These are phyloP conservation scores for Melieria omissa DNA, from an alignment of 2,888 invertebrate genomes.

Conservation along the genomic window DNA sequence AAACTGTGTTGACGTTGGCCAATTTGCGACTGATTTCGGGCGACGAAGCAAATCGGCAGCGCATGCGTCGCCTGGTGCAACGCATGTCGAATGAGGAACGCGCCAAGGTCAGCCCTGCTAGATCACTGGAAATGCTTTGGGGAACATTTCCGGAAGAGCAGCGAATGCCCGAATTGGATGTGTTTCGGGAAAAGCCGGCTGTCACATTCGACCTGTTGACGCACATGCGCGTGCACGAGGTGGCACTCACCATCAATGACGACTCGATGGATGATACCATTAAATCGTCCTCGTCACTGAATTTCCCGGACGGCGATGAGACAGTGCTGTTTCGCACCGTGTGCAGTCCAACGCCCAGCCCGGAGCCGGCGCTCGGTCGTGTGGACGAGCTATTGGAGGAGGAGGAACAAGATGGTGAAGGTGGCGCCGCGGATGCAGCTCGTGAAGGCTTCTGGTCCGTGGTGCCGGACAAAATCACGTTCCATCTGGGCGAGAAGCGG, in stretches of 20 bases:
- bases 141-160: conserved; percentile 56
- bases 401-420: conserved; percentile 35
- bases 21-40: conserved; percentile 68
- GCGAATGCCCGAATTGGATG: conserved; percentile 51
- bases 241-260: conserved; percentile 62
- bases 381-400: conserved; percentile 50
- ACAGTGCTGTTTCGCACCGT: conserved; percentile 64
- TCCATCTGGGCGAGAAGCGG: conserved; percentile 45
- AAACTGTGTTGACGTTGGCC: conserved; percentile 66
- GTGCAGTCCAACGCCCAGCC: conserved; percentile 53
- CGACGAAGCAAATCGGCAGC: conserved; percentile 69
- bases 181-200: conserved; percentile 57
- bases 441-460: conserved; percentile 56
- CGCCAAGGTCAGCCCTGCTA: conserved; percentile 52
- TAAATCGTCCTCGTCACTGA: conserved; percentile 52
- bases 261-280: conserved; percentile 58
- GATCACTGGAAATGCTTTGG: conserved; percentile 56
- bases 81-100: conserved; percentile 56
- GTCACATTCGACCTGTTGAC: conserved; percentile 58
- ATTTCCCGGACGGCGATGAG: conserved; percentile 62
- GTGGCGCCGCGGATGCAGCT: conserved; percentile 22
- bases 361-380: conserved; percentile 50
- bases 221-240: conserved; percentile 59
- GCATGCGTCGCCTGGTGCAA: conserved; percentile 59
- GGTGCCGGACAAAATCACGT: conserved; percentile 51